Evolutionary conservation across 2,888 invertebrate genomes (phyloP).

Genomic region (Dicycla oo): DNA sequence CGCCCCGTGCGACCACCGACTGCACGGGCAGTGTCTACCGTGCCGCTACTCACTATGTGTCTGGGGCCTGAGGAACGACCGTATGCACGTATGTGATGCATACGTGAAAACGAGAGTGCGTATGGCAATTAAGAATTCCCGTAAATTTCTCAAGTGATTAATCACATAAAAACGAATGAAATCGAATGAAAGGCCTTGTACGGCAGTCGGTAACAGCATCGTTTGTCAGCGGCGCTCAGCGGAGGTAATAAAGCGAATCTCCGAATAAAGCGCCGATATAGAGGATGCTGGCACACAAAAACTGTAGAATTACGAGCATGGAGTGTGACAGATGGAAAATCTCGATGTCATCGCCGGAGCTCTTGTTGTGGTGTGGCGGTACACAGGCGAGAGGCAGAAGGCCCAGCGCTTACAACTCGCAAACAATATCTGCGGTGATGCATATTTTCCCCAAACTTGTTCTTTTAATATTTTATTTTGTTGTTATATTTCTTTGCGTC

Average conservation of each 20-base stretch:
- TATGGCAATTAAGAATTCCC: slow-evolving; percentile 2
- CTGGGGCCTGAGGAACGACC: background rate
- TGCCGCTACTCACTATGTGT: background rate
- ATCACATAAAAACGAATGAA: slow-evolving; percentile 17
- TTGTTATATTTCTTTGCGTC: no score
- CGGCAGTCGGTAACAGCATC: slow-evolving; percentile 18
- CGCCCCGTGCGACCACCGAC: no score
- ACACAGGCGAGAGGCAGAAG: slow-evolving; percentile 35
- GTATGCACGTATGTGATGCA: background rate
- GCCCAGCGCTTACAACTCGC: background rate
- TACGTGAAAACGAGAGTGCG: background rate
- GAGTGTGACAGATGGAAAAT: slow-evolving; percentile 74
- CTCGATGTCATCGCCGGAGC: slow-evolving; percentile 64
- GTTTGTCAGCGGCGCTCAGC: slow-evolving; percentile 24
- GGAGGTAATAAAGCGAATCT: slow-evolving; percentile 55
- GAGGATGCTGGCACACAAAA: slow-evolving; percentile 61
- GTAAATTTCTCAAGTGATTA: slow-evolving; percentile 25
- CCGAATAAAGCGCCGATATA: slow-evolving; percentile 58
- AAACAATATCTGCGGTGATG: no score
- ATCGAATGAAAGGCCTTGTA: slow-evolving; percentile 31
- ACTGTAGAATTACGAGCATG: slow-evolving; percentile 59
- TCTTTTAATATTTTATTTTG: no score
- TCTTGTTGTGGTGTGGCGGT: slow-evolving; percentile 62
- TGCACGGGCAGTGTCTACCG: background rate
- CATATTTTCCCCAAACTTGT: no score